Base-by-base conservation (phyloP, 2,797 vertebrate genomes). In the Spinibarbus caldwelli region DNA sequence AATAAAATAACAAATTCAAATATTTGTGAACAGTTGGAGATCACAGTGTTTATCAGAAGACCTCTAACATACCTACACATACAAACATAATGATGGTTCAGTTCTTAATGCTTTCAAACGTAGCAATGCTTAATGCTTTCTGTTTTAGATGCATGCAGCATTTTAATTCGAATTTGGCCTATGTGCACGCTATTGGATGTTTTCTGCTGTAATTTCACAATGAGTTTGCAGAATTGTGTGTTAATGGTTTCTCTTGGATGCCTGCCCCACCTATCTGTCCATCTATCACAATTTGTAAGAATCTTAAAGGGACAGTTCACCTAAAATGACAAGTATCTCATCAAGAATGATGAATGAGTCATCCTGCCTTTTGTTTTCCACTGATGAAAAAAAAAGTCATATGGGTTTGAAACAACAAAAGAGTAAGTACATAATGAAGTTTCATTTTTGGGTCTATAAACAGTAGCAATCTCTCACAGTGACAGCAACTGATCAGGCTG, bases 261-360 rank as follows among this genome's bases (percentile, higher is more conserved):
- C 64, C 29, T 5, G 31, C 64, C 64, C 17, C 31, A 34, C 64
- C 64, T 36, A 21, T 67, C 64, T 36, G 6, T 23, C 67, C 17
- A n/a, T 17, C 15, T 29, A 29, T 72, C 43, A n/a, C 1, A 36
- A n/a, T 38, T 67, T 70, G 21, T 10, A 72, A 29, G 43, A 72
- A 78, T 41, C 76, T 78, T 62, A 62, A 78, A 78, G 36, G n/a
- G 23, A 41, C 54, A 62, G 54, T 41, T 62, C n/a, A 54, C 49
- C 34, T 23, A 36, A 76, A 36, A 54, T n/a, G 7, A 34, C 17
- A n/a, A 54, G 17, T 77, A 70, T 70, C 12, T 77, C 21, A 57
- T 77, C 34, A 43, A 11, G 1, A 29, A 38, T 78, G 52, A 41
- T 19, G 14, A 26, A 59, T 43, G 36, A 62, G 36, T 62, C 76